phyloP scores from a whole-genome alignment of 2,888 invertebrate genomes.

The Leuctra nigra region DNA sequence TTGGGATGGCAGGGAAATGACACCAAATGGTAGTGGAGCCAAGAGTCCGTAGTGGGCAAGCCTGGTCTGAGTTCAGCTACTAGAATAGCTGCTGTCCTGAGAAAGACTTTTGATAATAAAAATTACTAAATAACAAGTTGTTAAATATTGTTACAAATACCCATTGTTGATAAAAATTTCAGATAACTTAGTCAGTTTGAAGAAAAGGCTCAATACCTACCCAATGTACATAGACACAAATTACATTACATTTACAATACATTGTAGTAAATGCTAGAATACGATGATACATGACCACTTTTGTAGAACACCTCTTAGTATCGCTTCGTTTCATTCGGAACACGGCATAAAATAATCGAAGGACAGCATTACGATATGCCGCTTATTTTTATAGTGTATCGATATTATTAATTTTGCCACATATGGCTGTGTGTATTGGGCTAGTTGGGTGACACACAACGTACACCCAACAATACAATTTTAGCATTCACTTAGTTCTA shows the following conservation, averaged over 20 bases:
- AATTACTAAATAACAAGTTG: slow-evolving; percentile 29
- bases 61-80: slow-evolving; percentile 24
- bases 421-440: slow-evolving; percentile 31
- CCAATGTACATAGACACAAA: slow-evolving; percentile 24
- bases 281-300: slow-evolving; percentile 25
- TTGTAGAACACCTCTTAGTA: slow-evolving; percentile 29
- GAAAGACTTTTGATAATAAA: slow-evolving; percentile 31
- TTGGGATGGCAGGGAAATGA: slow-evolving; percentile 24
- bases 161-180: slow-evolving; percentile 31
- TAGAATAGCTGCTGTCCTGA: slow-evolving; percentile 27
- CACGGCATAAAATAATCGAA: slow-evolving; percentile 25
- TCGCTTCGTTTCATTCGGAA: slow-evolving; percentile 26
- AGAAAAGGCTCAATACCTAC: slow-evolving; percentile 30
- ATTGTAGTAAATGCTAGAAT: slow-evolving; percentile 19
- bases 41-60: slow-evolving; percentile 27
- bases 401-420: slow-evolving; percentile 27
- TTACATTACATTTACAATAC: slow-evolving; percentile 18
- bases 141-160: slow-evolving; percentile 32
- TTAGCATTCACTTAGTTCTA: slow-evolving; percentile 6
- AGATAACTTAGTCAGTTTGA: slow-evolving; percentile 28
- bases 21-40: slow-evolving; percentile 29
- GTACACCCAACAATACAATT: background rate
- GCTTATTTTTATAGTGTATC: slow-evolving; percentile 31
- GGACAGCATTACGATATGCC: slow-evolving; percentile 27
- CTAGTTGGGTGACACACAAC: slow-evolving; percentile 4